Conservation (phyloP, 2,113 vertebrate species). For the Melanerpes formicivorus region DNA sequence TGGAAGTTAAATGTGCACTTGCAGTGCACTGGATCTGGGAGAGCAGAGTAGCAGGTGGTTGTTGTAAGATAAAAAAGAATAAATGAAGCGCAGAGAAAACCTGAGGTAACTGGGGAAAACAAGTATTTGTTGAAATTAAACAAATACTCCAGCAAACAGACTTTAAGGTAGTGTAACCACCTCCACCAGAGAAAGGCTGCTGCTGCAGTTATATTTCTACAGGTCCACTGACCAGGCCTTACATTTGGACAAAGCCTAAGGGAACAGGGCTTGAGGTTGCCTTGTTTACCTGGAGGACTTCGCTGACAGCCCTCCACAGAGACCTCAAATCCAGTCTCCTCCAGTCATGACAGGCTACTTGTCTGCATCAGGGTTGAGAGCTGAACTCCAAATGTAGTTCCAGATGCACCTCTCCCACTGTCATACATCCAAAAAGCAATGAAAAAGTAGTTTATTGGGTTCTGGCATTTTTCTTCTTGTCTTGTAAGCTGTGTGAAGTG, state of each 20-base stretch:
- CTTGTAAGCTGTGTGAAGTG: neutral
- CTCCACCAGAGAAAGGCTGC: neutral
- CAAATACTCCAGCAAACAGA: neutral
- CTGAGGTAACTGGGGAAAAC: neutral
- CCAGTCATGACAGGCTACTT: neutral
- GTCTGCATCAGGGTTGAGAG: accelerated
- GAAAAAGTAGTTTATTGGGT: neutral
- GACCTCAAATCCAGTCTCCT: neutral
- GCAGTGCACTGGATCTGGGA: neutral
- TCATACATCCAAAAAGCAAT: neutral
- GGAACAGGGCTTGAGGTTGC: neutral
- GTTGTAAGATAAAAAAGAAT: neutral
- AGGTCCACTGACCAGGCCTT: accelerated
- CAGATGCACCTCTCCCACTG: neutral
- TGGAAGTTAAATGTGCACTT: neutral
- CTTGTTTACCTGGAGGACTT: neutral
- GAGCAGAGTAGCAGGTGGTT: neutral
- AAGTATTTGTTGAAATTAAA: neutral
- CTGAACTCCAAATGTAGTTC: neutral
- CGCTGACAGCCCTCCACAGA: neutral
- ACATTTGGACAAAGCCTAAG: neutral
- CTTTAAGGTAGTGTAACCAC: neutral
- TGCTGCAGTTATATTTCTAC: neutral
- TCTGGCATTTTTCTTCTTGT: neutral
- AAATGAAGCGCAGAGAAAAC: neutral